phyloP scores from a whole-genome alignment of 53 echinoderm and acorn worm species.

The Echinarachnius parma region DNA sequence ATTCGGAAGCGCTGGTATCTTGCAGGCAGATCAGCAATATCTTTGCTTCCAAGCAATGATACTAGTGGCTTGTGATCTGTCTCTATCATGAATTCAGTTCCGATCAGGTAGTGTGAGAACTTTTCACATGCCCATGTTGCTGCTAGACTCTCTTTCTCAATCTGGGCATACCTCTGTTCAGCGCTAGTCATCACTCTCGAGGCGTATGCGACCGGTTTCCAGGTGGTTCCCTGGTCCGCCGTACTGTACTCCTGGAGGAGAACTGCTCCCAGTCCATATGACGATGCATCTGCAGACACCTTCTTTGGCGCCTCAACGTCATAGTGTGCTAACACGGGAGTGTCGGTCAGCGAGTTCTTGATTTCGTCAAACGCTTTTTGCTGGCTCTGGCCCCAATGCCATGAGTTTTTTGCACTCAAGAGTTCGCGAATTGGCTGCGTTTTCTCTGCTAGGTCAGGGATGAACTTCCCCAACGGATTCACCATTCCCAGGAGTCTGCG shows the following conservation, averaged over 20 bases:
- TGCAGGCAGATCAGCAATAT: slow-evolving; percentile 37
- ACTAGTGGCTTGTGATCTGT: slow-evolving; percentile 62
- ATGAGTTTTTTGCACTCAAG: slow-evolving; percentile 38
- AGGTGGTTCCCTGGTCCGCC: background rate
- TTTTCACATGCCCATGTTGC: slow-evolving; percentile 53
- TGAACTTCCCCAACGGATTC: slow-evolving; percentile 59
- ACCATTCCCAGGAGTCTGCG: slow-evolving; percentile 57
- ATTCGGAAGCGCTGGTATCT: slow-evolving; percentile 59
- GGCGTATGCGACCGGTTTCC: slow-evolving; percentile 50
- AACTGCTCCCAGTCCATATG: slow-evolving; percentile 55
- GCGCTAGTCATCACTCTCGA: slow-evolving; percentile 48
- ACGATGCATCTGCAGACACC: slow-evolving; percentile 56
- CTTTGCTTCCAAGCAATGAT: slow-evolving; percentile 36
- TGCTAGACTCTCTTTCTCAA: slow-evolving; percentile 58
- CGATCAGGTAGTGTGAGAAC: slow-evolving; percentile 47
- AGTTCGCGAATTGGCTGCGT: slow-evolving; percentile 58
- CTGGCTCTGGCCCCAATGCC: slow-evolving; percentile 51
- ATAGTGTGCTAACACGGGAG: slow-evolving; percentile 40
- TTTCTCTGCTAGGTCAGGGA: slow-evolving; percentile 48
- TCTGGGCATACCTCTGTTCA: slow-evolving; percentile 61
- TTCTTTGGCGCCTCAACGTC: slow-evolving; percentile 37
- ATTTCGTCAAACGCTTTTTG: slow-evolving; percentile 32
- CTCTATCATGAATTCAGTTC: slow-evolving; percentile 45
- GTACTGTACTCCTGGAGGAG: slow-evolving; percentile 35
- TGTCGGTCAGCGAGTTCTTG: slow-evolving; percentile 35